phyloP scores from a whole-genome alignment of 2,797 vertebrate genomes.

The Mycteria americana region DNA sequence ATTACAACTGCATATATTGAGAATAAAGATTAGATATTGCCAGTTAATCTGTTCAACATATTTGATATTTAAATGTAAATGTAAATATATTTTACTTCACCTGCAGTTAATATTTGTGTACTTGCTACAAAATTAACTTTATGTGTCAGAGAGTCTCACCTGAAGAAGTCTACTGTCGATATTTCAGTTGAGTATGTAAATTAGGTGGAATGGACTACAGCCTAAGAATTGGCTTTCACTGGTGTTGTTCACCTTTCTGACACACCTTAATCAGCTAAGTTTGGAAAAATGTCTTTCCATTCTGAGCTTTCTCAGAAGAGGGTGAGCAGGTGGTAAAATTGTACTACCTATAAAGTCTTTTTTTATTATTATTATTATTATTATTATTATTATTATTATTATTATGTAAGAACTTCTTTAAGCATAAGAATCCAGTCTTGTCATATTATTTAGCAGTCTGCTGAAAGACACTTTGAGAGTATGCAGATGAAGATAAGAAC shows the following conservation, averaged over 20 bases:
- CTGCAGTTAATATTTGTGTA: neutral
- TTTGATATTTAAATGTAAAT: neutral
- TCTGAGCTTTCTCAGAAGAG: neutral
- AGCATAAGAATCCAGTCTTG: neutral
- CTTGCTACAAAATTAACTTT: neutral
- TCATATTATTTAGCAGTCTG: neutral
- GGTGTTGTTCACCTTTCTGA: neutral
- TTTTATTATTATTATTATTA: neutral
- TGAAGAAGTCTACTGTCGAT: neutral
- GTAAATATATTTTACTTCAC: neutral
- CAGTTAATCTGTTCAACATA: neutral
- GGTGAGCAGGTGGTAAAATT: neutral
- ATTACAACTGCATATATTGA: neutral
- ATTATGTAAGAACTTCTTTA: neutral
- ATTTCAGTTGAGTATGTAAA: neutral
- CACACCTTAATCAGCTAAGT: neutral
- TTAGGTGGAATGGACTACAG: neutral
- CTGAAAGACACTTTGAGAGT: neutral
- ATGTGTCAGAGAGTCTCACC: fast-evolving
- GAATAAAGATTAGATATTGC: neutral
- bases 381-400: neutral
- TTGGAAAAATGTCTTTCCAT: neutral
- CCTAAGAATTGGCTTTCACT: neutral
- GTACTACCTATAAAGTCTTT: neutral
- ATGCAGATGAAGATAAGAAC: neutral